Percentiles rank a stretch among this genome's conserved stretches.
phyloP scores from a whole-genome alignment of 2,113 vertebrate genomes.

The Anhinga anhinga region DNA sequence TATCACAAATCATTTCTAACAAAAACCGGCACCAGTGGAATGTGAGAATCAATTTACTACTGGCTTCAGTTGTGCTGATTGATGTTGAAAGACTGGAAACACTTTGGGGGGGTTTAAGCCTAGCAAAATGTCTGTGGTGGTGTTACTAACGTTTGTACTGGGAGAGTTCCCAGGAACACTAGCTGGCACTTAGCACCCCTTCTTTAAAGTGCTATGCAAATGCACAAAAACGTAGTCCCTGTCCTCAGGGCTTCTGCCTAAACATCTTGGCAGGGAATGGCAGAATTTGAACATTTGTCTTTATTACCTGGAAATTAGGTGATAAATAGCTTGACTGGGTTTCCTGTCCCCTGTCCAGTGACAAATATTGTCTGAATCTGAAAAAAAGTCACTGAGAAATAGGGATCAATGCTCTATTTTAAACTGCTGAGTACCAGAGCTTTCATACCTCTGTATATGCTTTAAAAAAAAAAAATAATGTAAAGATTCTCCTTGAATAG shows the following conservation, averaged over 20 bases:
- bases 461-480: neutral
- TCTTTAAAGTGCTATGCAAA: neutral
- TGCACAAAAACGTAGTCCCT: neutral
- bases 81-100: slow-evolving; percentile 51
- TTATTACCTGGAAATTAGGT: slow-evolving; percentile 3
- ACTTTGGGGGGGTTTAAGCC: slow-evolving; percentile 22
- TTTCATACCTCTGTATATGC: neutral
- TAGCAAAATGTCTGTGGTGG: neutral
- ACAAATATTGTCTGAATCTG: neutral
- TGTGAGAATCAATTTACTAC: slow-evolving; percentile 53
- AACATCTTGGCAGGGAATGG: neutral
- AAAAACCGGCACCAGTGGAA: slow-evolving; percentile 32
- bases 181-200: neutral
- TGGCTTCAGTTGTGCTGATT: slow-evolving; percentile 25
- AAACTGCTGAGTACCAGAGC: neutral
- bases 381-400: neutral
- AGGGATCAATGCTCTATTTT: neutral
- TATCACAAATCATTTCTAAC: slow-evolving; percentile 62
- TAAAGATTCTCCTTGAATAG: neutral
- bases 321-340: neutral
- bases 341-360: neutral
- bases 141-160: neutral
- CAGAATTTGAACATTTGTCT: neutral
- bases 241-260: neutral
- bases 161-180: neutral